phyloP scores from a whole-genome alignment of 2,888 invertebrate species.

The Trichopria drosophilae region DNA sequence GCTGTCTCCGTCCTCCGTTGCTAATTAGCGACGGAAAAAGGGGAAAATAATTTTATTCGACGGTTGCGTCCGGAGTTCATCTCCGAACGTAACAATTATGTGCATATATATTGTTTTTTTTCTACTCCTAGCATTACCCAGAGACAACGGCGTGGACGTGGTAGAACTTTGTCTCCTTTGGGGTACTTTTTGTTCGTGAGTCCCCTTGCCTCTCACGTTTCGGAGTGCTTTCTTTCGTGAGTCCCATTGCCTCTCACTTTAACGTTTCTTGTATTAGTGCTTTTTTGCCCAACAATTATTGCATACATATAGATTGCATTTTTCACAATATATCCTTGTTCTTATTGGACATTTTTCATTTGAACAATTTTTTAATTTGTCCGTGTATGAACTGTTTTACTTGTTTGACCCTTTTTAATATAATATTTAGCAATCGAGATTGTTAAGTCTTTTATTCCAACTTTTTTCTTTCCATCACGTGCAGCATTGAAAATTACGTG shows the following conservation, averaged over 20 bases:
- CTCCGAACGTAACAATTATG: too few species aligned
- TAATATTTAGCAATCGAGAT: slow-evolving; percentile 12
- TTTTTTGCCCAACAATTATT: slow-evolving; percentile 6
- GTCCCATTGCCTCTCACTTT: slow-evolving; percentile 8
- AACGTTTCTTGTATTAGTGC: neutral
- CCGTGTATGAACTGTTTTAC: slow-evolving; percentile 11
- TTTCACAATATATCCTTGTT: slow-evolving; percentile 10
- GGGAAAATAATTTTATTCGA: too few species aligned
- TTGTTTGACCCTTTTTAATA: slow-evolving; percentile 8
- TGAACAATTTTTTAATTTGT: slow-evolving; percentile 11
- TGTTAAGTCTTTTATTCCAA: slow-evolving; percentile 4
- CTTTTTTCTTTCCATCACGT: too few species aligned
- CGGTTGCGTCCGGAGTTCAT: too few species aligned
- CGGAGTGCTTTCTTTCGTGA: slow-evolving; percentile 1
- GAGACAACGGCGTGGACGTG: too few species aligned
- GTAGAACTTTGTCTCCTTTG: too few species aligned
- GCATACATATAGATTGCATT: slow-evolving; percentile 10
- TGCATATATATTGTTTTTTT: too few species aligned
- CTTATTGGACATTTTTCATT: slow-evolving; percentile 12
- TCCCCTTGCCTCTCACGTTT: slow-evolving; percentile 9
- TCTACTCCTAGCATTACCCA: too few species aligned
- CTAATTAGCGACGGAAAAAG: too few species aligned
- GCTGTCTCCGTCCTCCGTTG: too few species aligned
- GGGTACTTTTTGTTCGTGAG: slow-evolving; percentile 7
- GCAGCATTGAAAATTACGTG: neutral